Percentiles rank a stretch among this genome's conserved stretches.
These are phyloP conservation scores for Odocoileus virginianus DNA, from an alignment of 2,113 vertebrate species.

Conservation along the genomic window DNA sequence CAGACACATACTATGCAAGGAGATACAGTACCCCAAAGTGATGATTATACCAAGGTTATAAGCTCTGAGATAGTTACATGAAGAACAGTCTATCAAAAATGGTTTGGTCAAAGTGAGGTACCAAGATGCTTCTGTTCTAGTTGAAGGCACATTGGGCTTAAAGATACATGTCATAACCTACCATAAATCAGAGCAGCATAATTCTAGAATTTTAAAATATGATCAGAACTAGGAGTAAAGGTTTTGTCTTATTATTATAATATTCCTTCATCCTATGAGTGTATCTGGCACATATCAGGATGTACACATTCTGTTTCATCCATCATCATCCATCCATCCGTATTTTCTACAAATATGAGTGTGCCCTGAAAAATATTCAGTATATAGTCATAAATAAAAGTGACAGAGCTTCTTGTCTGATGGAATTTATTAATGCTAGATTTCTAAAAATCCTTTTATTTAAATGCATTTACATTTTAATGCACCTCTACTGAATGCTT, in stretches of 20 bases:
- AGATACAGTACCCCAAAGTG: neutral
- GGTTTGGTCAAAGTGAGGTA: neutral
- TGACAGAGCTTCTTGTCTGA: neutral
- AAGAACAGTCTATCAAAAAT: neutral
- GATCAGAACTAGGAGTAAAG: neutral
- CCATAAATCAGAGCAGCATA: neutral
- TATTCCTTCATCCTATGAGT: neutral
- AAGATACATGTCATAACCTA: neutral
- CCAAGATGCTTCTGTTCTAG: neutral
- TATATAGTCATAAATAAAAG: neutral
- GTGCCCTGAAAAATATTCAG: neutral
- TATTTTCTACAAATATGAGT: neutral
- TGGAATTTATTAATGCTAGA: neutral
- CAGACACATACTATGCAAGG: neutral
- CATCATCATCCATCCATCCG: neutral
- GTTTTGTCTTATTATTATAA: neutral
- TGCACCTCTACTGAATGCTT: neutral
- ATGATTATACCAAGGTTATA: neutral
- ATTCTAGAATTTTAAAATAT: neutral
- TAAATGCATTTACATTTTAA: neutral
- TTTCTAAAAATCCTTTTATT: neutral
- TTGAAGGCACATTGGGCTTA: neutral
- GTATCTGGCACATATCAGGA: neutral
- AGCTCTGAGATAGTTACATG: neutral
- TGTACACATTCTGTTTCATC: neutral